Conservation (phyloP, 1,140 invertebrate genomes). For the Lerema accius region DNA sequence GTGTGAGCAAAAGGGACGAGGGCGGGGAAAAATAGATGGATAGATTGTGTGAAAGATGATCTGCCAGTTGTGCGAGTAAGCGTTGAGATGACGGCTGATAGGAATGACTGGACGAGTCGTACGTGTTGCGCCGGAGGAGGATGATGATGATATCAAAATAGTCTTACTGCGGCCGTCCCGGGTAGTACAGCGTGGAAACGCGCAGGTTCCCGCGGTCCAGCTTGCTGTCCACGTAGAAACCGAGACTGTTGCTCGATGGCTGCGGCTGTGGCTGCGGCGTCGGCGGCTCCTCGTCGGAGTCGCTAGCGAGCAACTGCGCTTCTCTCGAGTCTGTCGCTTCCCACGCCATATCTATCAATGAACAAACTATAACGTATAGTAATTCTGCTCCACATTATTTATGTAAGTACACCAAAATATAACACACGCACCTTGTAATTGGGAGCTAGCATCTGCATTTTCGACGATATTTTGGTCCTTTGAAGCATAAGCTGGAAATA, state of each 20-base stretch:
- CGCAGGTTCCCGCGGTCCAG: slow-evolving; percentile 58
- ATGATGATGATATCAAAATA: too few species aligned
- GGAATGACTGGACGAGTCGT: too few species aligned
- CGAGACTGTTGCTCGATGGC: background rate
- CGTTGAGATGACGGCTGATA: too few species aligned
- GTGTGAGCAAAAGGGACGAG: too few species aligned
- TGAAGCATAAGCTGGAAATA: slow-evolving; percentile 46
- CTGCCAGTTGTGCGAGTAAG: too few species aligned
- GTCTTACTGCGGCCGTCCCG: slow-evolving; percentile 65
- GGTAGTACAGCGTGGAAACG: slow-evolving; percentile 69
- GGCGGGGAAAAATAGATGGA: too few species aligned
- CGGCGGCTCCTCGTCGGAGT: slow-evolving; percentile 39
- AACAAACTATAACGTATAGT: too few species aligned
- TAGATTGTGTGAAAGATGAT: too few species aligned
- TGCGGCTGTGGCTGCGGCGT: background rate
- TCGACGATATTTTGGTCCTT: slow-evolving; percentile 2
- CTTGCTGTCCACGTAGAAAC: slow-evolving; percentile 58
- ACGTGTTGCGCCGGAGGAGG: too few species aligned
- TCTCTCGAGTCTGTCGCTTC: slow-evolving; percentile 36
- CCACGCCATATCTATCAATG: slow-evolving; percentile 8
- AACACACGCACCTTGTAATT: slow-evolving; percentile 23
- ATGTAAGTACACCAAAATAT: background rate
- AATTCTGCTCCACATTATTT: too few species aligned
- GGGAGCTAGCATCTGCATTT: background rate
- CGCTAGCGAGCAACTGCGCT: slow-evolving; percentile 45